Evolutionary conservation across 2,888 invertebrate genomes (phyloP), one percentile per base, ranked within the genome.

Genomic region (Isoperla grammatica): DNA sequence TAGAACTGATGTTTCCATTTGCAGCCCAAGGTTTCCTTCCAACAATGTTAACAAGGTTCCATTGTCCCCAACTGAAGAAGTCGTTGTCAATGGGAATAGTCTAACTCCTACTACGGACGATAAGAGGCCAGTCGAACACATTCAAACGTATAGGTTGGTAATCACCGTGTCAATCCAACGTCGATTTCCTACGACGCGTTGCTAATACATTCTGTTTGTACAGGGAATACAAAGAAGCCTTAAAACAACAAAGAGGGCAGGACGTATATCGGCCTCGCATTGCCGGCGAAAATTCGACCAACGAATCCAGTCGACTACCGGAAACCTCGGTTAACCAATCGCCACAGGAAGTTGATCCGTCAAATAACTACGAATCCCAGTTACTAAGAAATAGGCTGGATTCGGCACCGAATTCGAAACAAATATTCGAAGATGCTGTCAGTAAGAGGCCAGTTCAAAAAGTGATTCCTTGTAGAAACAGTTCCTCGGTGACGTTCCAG

Each of bases 221-320:
- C 77, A 84, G 90, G 76, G 91, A 92, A 79, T 92, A 91, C 78
- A 92, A 92, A 79, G 92, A 92, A 81, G 91, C 91, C 61, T 75
- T 91, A 72, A 86, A 88, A 74, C 88, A 89, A 69, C 92, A 92
- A 74, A 81, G 92, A 67, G 87, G 85, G 64, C 88, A 87, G 75
- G 90, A 90, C 72, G 83, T 90, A 61, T 90, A 90, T 74, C 79
- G 85, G 66, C 82, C 84, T 68, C 82, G 84, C 62, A 42, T 23
- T 42, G 46, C 42, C 42, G 20, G 53, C 1, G 53, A 56, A 46
- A 37, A 54, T 29, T 22, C 48, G 23, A 3, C 15, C 43, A 53
- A 49, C 49, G 42, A 43, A 9, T 23, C 42, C 15, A 29, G 40
- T 23, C 56, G 39, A 22, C 39, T 6, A 29, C 29, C 29, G 29